A percentile compares a stretch with the other conserved stretches of the same genome.
These are phyloP conservation scores for Acanthosoma haemorrhoidale DNA, from an alignment of 2,888 invertebrate genomes.

Conservation along the genomic window DNA sequence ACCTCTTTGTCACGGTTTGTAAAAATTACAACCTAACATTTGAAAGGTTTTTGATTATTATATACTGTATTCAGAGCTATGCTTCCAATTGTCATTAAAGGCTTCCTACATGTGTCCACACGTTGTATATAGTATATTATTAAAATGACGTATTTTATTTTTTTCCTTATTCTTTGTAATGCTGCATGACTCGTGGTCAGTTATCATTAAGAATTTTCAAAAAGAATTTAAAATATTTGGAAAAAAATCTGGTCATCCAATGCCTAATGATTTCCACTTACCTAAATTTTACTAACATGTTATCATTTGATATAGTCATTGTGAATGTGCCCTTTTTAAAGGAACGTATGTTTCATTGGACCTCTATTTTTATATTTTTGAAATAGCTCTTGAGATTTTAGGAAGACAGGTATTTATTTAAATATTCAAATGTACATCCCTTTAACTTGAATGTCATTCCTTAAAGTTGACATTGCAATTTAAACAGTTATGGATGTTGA, in stretches of 20 bases:
- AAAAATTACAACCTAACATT: neutral
- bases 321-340: neutral
- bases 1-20: neutral
- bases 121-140: neutral
- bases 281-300: neutral
- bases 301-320: neutral
- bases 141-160: neutral
- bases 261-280: neutral
- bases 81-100: neutral
- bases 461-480: neutral
- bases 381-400: neutral
- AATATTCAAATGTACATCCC: too few relatives aligned
- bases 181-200: neutral
- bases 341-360: neutral
- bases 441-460: too few relatives aligned
- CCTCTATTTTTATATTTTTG: neutral
- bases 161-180: neutral
- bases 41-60: neutral
- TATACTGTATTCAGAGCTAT: neutral
- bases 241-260: neutral
- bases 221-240: too few relatives aligned
- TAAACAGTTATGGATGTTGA: constrained; percentile 3
- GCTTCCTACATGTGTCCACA: neutral
- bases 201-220: neutral
- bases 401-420: too few relatives aligned